These are phyloP conservation scores for Pecten maximus DNA, from an alignment of 2,888 invertebrate species.

Conservation along the genomic window DNA sequence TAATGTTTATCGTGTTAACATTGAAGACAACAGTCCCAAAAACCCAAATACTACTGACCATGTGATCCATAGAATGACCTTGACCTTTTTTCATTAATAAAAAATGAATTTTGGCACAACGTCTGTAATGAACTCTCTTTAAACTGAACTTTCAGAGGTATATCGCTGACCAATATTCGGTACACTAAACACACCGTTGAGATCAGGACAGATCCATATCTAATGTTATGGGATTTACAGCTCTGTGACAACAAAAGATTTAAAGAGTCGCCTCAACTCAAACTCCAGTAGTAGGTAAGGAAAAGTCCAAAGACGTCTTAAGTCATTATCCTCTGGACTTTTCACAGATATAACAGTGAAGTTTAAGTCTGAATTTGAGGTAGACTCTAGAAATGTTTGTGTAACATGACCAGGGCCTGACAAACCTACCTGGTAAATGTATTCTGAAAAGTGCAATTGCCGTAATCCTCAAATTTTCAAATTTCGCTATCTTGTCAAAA, in stretches of 20 bases:
- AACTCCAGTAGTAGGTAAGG: background rate
- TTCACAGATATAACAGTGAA: background rate
- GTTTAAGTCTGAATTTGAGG: constrained; percentile 11
- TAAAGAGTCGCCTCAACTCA: background rate
- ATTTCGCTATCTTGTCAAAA: background rate
- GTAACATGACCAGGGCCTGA: background rate
- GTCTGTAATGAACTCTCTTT: background rate
- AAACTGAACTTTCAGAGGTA: background rate
- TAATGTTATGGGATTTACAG: background rate
- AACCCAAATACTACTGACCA: background rate
- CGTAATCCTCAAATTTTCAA: background rate
- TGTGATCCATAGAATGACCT: background rate
- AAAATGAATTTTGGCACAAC: background rate
- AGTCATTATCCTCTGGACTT: background rate
- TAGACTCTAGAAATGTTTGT: background rate
- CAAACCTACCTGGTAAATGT: background rate
- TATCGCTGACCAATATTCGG: background rate
- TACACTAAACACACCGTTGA: too few species aligned
- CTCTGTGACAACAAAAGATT: background rate
- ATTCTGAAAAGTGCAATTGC: background rate
- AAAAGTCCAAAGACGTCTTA: background rate
- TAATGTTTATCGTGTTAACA: background rate
- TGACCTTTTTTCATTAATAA: constrained; percentile 1
- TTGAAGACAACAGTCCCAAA: background rate
- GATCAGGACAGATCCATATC: too few species aligned